These are phyloP conservation scores for Aplidium turbinatum DNA, from an alignment of 23 tunicate genomes.

Conservation along the genomic window DNA sequence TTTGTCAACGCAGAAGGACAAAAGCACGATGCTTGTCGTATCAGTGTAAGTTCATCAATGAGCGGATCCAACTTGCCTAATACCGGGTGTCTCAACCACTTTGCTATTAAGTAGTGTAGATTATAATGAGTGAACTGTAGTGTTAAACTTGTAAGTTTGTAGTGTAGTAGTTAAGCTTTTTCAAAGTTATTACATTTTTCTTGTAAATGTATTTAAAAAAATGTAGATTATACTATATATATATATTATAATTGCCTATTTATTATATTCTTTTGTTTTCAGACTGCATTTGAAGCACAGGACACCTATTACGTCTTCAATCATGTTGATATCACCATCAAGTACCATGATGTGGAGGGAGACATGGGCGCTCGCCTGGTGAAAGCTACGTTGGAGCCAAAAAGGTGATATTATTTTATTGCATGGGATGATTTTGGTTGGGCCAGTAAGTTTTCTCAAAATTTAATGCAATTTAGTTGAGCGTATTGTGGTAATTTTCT, in stretches of 20 bases:
- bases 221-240: too few relatives aligned
- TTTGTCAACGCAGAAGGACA: constrained; percentile 70
- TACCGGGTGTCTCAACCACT: too few relatives aligned
- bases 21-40: constrained; percentile 71
- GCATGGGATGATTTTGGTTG: background rate
- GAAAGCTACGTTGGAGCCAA: constrained; percentile 66
- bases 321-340: constrained; percentile 84
- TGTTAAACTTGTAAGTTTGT: too few relatives aligned
- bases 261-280: background rate
- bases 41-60: constrained; percentile 46
- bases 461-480: background rate
- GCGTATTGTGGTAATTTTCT: background rate
- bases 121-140: too few relatives aligned
- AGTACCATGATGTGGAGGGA: constrained; percentile 45
- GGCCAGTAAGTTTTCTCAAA: background rate
- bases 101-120: too few relatives aligned
- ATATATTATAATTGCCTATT: too few relatives aligned
- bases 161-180: too few relatives aligned
- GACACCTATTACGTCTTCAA: constrained; percentile 81
- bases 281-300: constrained; percentile 20
- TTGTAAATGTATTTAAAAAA: too few relatives aligned
- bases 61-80: too few relatives aligned
- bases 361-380: constrained; percentile 57
- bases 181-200: too few relatives aligned
- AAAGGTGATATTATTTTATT: too few relatives aligned